Percentiles rank a stretch among this genome's conserved stretches.
Conservation (phyloP, 2,797 vertebrate species). For the Anabas testudineus region DNA sequence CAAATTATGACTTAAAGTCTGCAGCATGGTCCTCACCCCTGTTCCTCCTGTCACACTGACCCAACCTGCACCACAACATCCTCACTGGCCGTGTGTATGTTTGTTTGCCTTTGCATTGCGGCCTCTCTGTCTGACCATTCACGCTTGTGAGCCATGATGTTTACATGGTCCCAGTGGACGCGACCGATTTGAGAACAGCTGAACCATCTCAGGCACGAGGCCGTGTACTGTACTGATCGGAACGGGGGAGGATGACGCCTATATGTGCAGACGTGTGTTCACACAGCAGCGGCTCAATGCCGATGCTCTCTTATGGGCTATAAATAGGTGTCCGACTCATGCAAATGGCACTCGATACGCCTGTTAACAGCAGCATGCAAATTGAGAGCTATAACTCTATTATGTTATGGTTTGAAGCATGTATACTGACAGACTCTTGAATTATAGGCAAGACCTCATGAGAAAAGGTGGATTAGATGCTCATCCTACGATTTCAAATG, state of each 20-base stretch:
- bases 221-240: conserved; percentile 40
- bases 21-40: conserved; percentile 27
- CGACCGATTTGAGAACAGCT: conserved; percentile 54
- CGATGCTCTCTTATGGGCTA: conserved; percentile 44
- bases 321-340: conserved; percentile 56
- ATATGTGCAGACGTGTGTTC: conserved; percentile 28
- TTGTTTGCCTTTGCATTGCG: conserved; percentile 36
- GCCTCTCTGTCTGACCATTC: conserved; percentile 46
- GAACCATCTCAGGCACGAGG: conserved; percentile 47
- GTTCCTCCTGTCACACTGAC: conserved; percentile 66
- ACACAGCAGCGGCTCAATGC: conserved; percentile 26
- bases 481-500: neutral
- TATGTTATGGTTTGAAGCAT: neutral
- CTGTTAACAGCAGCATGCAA: conserved; percentile 12
- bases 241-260: conserved; percentile 24
- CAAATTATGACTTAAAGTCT: conserved; percentile 58
- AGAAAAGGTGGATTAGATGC: neutral
- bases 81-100: conserved; percentile 25
- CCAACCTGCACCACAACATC: conserved; percentile 45
- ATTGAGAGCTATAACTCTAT: neutral
- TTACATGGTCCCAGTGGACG: conserved; percentile 55
- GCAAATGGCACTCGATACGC: conserved; percentile 19
- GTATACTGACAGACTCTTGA: neutral
- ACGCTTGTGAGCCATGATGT: conserved; percentile 42
- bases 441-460: neutral